Percentiles rank a stretch among this genome's conserved stretches.
These are phyloP conservation scores for Spodoptera picta DNA, from an alignment of 2,888 invertebrate species.

Conservation along the genomic window DNA sequence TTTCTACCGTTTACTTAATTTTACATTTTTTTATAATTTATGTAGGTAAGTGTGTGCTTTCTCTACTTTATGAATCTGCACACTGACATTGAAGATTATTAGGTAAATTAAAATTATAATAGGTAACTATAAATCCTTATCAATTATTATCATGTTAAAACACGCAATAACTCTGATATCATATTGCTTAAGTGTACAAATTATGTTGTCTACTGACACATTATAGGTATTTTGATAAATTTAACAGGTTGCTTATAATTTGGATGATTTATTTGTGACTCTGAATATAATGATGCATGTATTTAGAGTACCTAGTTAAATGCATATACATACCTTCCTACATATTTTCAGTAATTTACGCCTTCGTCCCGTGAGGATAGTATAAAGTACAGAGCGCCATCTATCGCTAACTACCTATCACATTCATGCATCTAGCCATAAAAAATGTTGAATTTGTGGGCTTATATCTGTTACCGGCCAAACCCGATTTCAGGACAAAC, in stretches of 20 bases:
- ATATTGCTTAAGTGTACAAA: slow-evolving; percentile 8
- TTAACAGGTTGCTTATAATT: neutral
- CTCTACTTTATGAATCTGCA: slow-evolving; percentile 29
- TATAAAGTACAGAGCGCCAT: no score
- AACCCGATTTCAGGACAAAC: no score
- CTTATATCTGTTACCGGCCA: no score
- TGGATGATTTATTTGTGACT: no score
- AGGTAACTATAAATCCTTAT: slow-evolving; percentile 1
- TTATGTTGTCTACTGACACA: slow-evolving; percentile 9
- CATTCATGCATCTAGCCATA: no score
- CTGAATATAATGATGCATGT: no score
- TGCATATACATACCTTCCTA: no score
- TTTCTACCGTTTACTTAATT: slow-evolving; percentile 3
- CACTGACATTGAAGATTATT: slow-evolving; percentile 9
- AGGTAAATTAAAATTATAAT: slow-evolving; percentile 1
- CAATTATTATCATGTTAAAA: slow-evolving; percentile 9
- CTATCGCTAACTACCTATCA: no score
- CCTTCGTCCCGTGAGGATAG: no score
- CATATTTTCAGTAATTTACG: no score
- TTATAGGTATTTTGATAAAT: slow-evolving; percentile 3
- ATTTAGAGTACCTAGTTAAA: no score
- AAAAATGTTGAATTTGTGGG: no score
- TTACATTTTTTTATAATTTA: neutral
- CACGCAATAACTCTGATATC: slow-evolving; percentile 22
- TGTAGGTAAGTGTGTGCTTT: slow-evolving; percentile 11